Evolutionary conservation across 2,113 vertebrate species (phyloP).

Genomic region (Gadus macrocephalus): DNA sequence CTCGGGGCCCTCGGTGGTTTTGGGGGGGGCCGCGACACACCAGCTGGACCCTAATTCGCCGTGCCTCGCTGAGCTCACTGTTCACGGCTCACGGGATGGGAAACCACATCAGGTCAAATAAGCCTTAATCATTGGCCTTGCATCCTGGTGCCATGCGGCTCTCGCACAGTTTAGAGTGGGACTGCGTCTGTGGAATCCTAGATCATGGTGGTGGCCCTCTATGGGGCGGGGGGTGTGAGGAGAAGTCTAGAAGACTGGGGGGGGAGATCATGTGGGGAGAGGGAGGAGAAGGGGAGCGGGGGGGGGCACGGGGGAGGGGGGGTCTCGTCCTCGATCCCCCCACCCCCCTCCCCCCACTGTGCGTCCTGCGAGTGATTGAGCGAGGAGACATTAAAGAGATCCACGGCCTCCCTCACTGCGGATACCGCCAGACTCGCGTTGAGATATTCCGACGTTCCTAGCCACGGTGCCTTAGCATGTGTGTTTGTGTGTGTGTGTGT

Average conservation of each 20-base stretch:
- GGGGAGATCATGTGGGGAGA: too few species aligned
- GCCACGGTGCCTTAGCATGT: not conserved
- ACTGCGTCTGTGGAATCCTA: too few species aligned
- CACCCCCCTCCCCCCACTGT: too few species aligned
- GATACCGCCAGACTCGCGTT: not conserved
- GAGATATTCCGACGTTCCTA: not conserved
- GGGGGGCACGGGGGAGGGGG: not conserved
- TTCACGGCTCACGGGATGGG: constrained; percentile 59
- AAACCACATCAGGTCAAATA: constrained; percentile 24
- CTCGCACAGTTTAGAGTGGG: constrained; percentile 23
- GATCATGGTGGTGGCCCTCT: too few species aligned
- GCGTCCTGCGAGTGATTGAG: not conserved
- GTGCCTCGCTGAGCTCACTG: constrained; percentile 57
- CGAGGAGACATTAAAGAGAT: not conserved
- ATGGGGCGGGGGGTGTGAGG: too few species aligned
- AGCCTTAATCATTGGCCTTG: constrained; percentile 64
- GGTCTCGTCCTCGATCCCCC: not conserved
- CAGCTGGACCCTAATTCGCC: constrained; percentile 64
- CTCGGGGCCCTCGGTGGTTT: too few species aligned
- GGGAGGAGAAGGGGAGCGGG: too few species aligned
- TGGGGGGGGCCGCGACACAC: constrained; percentile 37
- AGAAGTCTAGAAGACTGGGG: too few species aligned
- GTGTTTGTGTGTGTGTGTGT: constrained; percentile 13
- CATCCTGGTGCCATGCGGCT: constrained; percentile 60
- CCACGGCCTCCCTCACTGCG: not conserved